Base-by-base conservation (phyloP, 2,888 invertebrate species). In the Taenaris catops region DNA sequence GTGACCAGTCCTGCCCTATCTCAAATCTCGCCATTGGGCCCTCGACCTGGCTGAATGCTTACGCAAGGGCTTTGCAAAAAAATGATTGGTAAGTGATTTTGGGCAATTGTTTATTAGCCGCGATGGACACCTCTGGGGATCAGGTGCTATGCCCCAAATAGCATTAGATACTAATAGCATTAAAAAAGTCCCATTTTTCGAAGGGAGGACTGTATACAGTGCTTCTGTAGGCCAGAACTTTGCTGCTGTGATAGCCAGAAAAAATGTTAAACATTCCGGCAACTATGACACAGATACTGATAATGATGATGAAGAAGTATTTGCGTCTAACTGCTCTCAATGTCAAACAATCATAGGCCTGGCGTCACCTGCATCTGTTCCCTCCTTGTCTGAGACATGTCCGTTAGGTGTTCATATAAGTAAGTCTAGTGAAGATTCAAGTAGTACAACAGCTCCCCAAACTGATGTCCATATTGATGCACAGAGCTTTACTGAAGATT, bases 201-300 rank as follows among this genome's bases (percentile, higher is more conserved):
- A 91, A 54, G 91, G 91, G 3, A 80, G 92, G 49, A 88, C 89
- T 41, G 89, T 95, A 9, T 88, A 91, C 28, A 90, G 91, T 60
- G 88, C 94, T 24, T 90, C 90, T 4, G 92, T 95, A 36, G 96
- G 96, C 3, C 88, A 89, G 38, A 91, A 93, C 58, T 96, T 92
- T 87, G 95, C 92, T 61, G 92, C 92, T 57, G 91, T 91, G 27
- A 88, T 93, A 53, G 90, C 90, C n/a, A 88, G 90, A 44, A 92
- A 91, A 63, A 87, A 88, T 64, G 88, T 87, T 5, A 78, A 70
- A 49, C 61, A 61, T 38, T 81, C 81, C 28, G 74, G 73, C 1
- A 80, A 80, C 48, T 88, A 87, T 59, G 91, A 91, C 49, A 90
- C 89, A 20, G 90, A 91, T 38, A 86, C 89, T 60, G 89, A 91